Percentiles rank a stretch among this genome's conserved stretches.
Conservation (phyloP, 1,140 invertebrate genomes). For the Penaeus chinensis region DNA sequence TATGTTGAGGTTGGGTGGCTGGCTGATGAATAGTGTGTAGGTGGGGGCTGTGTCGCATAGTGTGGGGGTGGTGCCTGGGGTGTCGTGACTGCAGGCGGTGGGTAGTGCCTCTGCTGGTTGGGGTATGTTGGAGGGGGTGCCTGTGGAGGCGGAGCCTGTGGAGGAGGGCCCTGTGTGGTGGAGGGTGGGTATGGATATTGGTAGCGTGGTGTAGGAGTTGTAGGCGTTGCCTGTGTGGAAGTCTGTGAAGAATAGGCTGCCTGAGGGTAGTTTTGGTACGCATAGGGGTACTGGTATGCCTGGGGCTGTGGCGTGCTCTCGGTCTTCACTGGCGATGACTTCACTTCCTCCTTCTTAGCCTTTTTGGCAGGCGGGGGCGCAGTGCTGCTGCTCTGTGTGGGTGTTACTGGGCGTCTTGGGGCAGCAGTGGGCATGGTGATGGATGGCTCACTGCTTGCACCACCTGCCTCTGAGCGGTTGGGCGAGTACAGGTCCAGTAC, state of each 20-base stretch:
- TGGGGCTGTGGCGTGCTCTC: no score
- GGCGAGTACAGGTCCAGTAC: constrained; percentile 87
- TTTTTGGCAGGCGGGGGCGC: constrained; percentile 51
- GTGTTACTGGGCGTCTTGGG: constrained; percentile 27
- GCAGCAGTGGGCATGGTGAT: constrained; percentile 12
- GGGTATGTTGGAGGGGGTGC: constrained; percentile 56
- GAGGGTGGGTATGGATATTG: constrained; percentile 52
- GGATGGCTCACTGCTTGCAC: constrained; percentile 35
- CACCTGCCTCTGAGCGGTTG: constrained; percentile 66
- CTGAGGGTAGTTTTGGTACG: constrained; percentile 22
- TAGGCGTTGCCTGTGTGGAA: background rate
- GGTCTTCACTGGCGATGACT: constrained; percentile 35
- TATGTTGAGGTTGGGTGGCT: constrained; percentile 35
- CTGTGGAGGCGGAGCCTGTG: constrained; percentile 53
- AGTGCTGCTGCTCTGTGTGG: constrained; percentile 25
- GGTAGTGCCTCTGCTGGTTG: constrained; percentile 31
- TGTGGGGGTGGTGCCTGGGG: constrained; percentile 45
- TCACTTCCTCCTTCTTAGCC: constrained; percentile 57
- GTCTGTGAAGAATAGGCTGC: constrained; percentile 24
- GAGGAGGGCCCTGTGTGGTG: constrained; percentile 52
- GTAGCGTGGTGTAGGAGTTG: constrained; percentile 36
- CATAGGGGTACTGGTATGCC: constrained; percentile 27
- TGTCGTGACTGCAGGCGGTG: constrained; percentile 22
- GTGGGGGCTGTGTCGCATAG: constrained; percentile 43
- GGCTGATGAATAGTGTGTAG: constrained; percentile 39